Evolutionary conservation across 35 echinoderm and acorn worm genomes (phyloP), one percentile per base, ranked within the genome.

Genomic region (Acanthaster planci): DNA sequence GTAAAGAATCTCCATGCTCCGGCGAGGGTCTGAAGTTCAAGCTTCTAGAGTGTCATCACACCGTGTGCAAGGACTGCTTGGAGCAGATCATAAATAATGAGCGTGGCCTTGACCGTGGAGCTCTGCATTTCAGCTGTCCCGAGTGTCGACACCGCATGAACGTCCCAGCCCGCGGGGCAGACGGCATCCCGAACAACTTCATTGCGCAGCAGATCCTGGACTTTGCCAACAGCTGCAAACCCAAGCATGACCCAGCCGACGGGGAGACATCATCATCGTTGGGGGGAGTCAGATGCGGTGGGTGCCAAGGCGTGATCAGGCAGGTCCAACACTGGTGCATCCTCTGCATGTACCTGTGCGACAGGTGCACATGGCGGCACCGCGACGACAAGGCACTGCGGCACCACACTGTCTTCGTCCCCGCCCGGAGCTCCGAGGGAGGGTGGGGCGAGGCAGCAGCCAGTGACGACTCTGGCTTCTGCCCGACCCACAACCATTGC

Each of bases 121-220:
- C n/a, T n/a, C n/a, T n/a, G n/a, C n/a, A n/a, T n/a, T 72, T 72
- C 34, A 10, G 10, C 1, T 72, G 64, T 72, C 64, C 64, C 14
- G 14, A 26, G 34, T 72, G 64, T 26, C 23, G 64, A 6, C 64
- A 26, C 8, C 26, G 14, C 18, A 72, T 72, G 64, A 15, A 10
- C 4, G 64, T 72, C 30, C 64, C 64, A 31, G 26, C 64, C 34
- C 26, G 30, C 22, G 64, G 64, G 14, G 64, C 30, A 72, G 26
- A 72, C 14, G 64, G 64, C 26, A 72, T 72, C 26, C 64, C 22
- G 64, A 72, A 30, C n/a, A 72, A 72, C 29, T 72, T 72, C 23
- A 26, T 26, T 29, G 64, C 64, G 14, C 26, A 26, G 34, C 64
- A 72, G 34, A 72, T 72, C 64, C 26, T 14, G n/a, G 64, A 72